Conservation (phyloP, 1,140 invertebrate species). For the Sinella curviseta region DNA sequence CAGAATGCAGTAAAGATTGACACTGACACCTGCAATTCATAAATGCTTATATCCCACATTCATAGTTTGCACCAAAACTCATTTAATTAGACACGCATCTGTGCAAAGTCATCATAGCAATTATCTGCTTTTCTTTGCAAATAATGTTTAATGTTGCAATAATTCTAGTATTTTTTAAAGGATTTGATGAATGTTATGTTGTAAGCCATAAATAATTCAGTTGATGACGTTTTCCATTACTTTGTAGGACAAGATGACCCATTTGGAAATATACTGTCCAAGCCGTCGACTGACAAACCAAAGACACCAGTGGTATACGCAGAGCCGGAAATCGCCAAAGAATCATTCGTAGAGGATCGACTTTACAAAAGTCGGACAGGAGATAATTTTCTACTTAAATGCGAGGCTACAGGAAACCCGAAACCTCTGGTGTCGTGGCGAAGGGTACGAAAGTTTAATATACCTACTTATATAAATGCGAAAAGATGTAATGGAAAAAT, state of each 20-base stretch:
- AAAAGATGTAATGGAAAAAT: too few species aligned
- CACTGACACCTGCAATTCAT: too few species aligned
- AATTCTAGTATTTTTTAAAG: background rate
- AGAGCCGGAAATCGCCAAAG: conserved; percentile 31
- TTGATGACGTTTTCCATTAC: background rate
- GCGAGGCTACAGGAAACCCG: conserved; percentile 42
- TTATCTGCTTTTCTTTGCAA: too few species aligned
- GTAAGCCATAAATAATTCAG: background rate
- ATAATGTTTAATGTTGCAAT: too few species aligned
- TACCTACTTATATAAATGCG: background rate
- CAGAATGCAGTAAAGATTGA: too few species aligned
- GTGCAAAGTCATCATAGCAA: too few species aligned
- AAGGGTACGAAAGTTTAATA: conserved; percentile 22
- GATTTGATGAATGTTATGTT: background rate
- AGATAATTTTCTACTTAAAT: background rate
- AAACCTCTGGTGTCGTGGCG: conserved; percentile 40
- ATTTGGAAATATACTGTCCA: conserved; percentile 28
- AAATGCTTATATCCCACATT: too few species aligned
- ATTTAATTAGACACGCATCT: too few species aligned
- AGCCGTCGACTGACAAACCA: conserved; percentile 7
- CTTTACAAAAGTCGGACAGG: background rate
- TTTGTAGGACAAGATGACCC: conserved; percentile 35
- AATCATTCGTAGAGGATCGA: background rate
- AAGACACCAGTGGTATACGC: background rate
- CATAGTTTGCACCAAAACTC: too few species aligned